Evolutionary conservation across 2,113 vertebrate species (phyloP).

Genomic region (Tympanuchus pallidicinctus): DNA sequence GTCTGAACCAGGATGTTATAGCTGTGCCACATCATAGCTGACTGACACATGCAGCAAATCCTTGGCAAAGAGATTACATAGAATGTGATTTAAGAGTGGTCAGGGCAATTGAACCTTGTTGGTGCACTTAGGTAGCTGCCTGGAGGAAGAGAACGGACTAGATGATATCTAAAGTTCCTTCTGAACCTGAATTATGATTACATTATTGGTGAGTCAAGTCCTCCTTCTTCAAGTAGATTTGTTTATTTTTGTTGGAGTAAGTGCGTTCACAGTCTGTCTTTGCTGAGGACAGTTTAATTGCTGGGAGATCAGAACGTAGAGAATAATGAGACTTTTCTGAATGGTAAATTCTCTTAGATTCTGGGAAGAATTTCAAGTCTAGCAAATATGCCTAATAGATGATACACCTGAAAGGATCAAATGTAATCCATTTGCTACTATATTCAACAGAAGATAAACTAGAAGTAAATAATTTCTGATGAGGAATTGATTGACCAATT

Average conservation of each 20-base stretch:
- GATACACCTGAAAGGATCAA: not conserved
- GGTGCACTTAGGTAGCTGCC: not conserved
- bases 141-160: not conserved
- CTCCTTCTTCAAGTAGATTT: not conserved
- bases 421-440: not conserved
- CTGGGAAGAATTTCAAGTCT: not conserved
- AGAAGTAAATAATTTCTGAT: not conserved
- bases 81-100: not conserved
- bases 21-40: not conserved
- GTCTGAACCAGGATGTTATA: not conserved
- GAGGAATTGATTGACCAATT: not conserved
- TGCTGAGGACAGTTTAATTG: not conserved
- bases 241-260: not conserved
- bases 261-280: not conserved
- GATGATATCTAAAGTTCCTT: not conserved
- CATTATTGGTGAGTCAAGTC: not conserved
- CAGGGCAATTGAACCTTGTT: not conserved
- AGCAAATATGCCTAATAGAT: not conserved
- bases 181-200: not conserved
- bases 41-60: not conserved
- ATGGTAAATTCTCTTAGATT: not conserved
- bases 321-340: not conserved
- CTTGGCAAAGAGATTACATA: not conserved
- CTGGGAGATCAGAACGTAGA: not conserved
- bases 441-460: not conserved